A percentile compares a stretch with the other conserved stretches of the same genome.
Evolutionary conservation across 1,140 invertebrate species (phyloP).

Genomic region (Ceratina australensis): DNA sequence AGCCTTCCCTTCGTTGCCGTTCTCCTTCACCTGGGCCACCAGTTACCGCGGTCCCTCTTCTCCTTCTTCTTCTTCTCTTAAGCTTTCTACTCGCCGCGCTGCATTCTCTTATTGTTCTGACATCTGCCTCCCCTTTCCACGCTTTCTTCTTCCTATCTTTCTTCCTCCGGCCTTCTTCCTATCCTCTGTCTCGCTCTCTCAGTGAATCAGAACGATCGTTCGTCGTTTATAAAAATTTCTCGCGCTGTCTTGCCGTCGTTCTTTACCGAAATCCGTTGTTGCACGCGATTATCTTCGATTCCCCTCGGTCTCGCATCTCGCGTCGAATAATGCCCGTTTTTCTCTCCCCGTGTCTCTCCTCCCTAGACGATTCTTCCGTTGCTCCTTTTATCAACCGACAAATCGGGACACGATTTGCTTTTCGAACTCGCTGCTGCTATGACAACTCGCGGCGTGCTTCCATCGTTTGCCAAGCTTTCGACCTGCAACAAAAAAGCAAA

Average conservation of each 20-base stretch:
- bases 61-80: conserved; percentile 32
- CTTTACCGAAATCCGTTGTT: neutral
- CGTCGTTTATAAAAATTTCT: too few relatives aligned
- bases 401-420: neutral
- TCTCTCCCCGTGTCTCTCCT: neutral
- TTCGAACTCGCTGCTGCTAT: conserved; percentile 24
- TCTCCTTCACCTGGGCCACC: neutral
- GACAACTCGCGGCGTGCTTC: conserved; percentile 30
- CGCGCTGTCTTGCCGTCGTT: neutral
- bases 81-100: conserved; percentile 23
- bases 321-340: neutral
- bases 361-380: neutral
- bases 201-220: neutral
- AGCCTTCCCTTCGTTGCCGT: neutral
- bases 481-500: conserved; percentile 51
- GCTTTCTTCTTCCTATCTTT: conserved; percentile 1
- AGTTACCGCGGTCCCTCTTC: conserved; percentile 26
- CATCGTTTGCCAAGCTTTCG: conserved; percentile 43
- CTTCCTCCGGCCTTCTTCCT: neutral
- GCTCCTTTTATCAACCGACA: conserved; percentile 9
- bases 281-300: neutral
- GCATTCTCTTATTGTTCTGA: neutral
- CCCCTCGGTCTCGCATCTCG: conserved; percentile 6
- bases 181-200: neutral
- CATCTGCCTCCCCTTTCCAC: neutral